Percentiles rank a stretch among this genome's conserved stretches.
phyloP scores from a whole-genome alignment of 2,888 invertebrate genomes.

The Athalia rosae region DNA sequence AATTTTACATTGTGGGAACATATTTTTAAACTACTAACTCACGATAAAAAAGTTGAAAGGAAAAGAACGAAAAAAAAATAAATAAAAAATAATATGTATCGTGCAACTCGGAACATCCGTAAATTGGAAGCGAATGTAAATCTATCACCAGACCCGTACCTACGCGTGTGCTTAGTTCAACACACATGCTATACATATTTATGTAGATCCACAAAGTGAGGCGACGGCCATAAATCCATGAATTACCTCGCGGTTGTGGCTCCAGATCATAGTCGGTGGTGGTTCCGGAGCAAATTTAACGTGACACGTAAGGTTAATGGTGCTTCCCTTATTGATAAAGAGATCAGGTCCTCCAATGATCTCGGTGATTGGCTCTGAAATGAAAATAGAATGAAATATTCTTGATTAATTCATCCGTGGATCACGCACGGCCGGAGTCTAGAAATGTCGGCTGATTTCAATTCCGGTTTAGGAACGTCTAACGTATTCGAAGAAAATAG shows the following conservation, averaged over 20 bases:
- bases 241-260: constrained; percentile 81
- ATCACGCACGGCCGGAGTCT: neutral
- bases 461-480: neutral
- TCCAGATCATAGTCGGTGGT: constrained; percentile 87
- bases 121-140: constrained; percentile 14
- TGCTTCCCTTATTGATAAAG: constrained; percentile 89
- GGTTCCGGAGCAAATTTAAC: constrained; percentile 88
- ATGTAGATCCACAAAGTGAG: too few relatives aligned
- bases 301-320: constrained; percentile 90
- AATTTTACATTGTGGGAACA: neutral
- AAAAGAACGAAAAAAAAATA: neutral
- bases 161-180: constrained; percentile 8
- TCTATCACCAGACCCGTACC: constrained; percentile 1
- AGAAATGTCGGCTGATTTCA: constrained; percentile 19
- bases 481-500: neutral
- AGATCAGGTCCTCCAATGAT: constrained; percentile 86
- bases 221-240: constrained; percentile 14
- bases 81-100: too few relatives aligned
- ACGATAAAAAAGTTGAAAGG: too few relatives aligned
- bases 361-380: constrained; percentile 87
- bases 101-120: constrained; percentile 8
- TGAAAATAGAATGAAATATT: constrained; percentile 50
- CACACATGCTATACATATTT: neutral
- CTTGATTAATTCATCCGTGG: neutral
- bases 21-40: neutral